Evolutionary conservation across 2,888 invertebrate species (phyloP), one percentile per base, ranked within the genome.

Genomic region (Druceiella hillmani): DNA sequence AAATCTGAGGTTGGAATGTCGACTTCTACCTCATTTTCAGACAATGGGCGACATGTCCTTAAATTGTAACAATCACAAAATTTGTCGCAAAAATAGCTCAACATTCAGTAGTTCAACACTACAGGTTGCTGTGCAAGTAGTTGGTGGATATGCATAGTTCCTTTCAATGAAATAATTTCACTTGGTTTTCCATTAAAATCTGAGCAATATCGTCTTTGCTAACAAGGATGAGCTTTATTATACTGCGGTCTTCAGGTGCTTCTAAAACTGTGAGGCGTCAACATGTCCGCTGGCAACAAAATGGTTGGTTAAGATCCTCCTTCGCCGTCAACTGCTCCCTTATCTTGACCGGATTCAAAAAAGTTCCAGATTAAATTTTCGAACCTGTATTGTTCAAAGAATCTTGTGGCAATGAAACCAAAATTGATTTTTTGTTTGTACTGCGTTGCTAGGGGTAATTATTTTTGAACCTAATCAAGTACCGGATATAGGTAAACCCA

Each of bases 301-400:
- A 12, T 15, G 16, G 12, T 35, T 28, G 3, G 35, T 28, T 22
- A 22, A 10, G 32, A 26, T 6, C 27, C 33, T n/a, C 38, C 38
- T 20, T 33, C 16, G 13, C 38, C 33, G 16, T 38, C 38, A 27
- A 33, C 38, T 9, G 28, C 28, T 14, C 33, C 38, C 22, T 38
- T 38, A 11, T 33, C 33, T n/a, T 33, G 38, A 4, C 33, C 27
- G n/a, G 17, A 33, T 27, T 38, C 26, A 33, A 33, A 38, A 33
- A 32, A 38, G 11, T 17, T 25, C 10, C 27, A 10, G 11, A 12
- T 7, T 12, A 27, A 27, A 10, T 5, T 27, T n/a, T n/a, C n/a
- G n/a, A n/a, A n/a, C n/a, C n/a, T n/a, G n/a, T n/a, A n/a, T n/a
- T n/a, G n/a, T n/a, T n/a, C n/a, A n/a, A n/a, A n/a, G n/a, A n/a